phyloP scores from a whole-genome alignment of 2,113 vertebrate species.

The Silurus asotus region DNA sequence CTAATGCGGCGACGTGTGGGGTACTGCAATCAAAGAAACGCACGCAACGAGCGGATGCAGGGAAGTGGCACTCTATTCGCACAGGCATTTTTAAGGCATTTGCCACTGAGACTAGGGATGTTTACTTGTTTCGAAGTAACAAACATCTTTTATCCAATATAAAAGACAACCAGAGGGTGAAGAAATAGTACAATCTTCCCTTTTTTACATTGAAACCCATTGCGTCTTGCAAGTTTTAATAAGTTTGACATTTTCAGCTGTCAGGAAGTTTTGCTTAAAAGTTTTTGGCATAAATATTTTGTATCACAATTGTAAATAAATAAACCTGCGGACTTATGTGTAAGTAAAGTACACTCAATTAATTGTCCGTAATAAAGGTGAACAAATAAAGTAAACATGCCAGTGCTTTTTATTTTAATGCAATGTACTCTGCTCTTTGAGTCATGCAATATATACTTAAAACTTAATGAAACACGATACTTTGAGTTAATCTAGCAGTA shows the following conservation, averaged over 20 bases:
- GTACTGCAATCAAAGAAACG: slow-evolving; percentile 39
- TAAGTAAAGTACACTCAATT: not conserved
- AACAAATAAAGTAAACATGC: not conserved
- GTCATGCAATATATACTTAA: not conserved
- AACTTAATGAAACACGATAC: not conserved
- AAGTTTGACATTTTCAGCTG: not conserved
- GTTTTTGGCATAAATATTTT: not conserved
- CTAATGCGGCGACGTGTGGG: slow-evolving; percentile 48
- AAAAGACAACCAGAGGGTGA: not conserved
- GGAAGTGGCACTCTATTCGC: slow-evolving; percentile 23
- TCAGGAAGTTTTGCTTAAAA: no score
- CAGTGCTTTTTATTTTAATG: not conserved
- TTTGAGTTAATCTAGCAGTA: not conserved
- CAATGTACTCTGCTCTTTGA: not conserved
- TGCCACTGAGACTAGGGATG: not conserved
- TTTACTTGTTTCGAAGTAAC: not conserved
- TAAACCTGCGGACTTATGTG: not conserved
- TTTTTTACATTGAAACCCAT: not conserved
- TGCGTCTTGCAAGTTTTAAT: no score
- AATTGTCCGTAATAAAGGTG: not conserved
- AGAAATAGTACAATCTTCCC: not conserved
- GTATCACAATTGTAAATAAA: not conserved
- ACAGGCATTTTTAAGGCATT: slow-evolving; percentile 24
- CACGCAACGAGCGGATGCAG: slow-evolving; percentile 7
- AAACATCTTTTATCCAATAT: not conserved